Conservation (phyloP, 2,113 vertebrate species). For the Sapajus apella region DNA sequence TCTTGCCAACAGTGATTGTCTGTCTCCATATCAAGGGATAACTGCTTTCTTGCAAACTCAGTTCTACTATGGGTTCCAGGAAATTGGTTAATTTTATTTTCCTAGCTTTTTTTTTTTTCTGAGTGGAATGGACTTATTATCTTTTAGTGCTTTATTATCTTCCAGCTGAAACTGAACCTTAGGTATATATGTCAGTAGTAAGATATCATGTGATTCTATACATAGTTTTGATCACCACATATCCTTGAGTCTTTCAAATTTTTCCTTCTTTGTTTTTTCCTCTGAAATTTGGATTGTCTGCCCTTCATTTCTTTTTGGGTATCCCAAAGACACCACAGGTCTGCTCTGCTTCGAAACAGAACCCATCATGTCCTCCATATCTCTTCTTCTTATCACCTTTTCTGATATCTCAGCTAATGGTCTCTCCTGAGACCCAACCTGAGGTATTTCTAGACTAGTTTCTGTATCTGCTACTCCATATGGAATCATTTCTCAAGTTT, state of each 20-base stretch:
- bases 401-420: background rate
- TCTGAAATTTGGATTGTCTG: background rate
- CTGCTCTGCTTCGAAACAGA: background rate
- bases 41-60: background rate
- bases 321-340: too few relatives aligned
- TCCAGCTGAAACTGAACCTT: background rate
- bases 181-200: too few relatives aligned
- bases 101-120: background rate
- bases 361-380: background rate
- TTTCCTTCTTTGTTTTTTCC: background rate
- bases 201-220: background rate
- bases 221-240: background rate
- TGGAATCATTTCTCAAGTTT: background rate
- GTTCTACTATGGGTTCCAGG: background rate
- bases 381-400: background rate
- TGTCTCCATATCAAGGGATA: accelerated
- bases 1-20: background rate
- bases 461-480: background rate
- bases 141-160: background rate
- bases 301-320: background rate
- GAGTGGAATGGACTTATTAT: background rate
- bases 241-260: background rate
- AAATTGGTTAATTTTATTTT: background rate
- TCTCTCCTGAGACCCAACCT: background rate
- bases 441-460: background rate